A percentile compares a stretch with the other conserved stretches of the same genome.
Evolutionary conservation across 2,113 vertebrate genomes (phyloP).

Genomic region (Bubo scandiacus): DNA sequence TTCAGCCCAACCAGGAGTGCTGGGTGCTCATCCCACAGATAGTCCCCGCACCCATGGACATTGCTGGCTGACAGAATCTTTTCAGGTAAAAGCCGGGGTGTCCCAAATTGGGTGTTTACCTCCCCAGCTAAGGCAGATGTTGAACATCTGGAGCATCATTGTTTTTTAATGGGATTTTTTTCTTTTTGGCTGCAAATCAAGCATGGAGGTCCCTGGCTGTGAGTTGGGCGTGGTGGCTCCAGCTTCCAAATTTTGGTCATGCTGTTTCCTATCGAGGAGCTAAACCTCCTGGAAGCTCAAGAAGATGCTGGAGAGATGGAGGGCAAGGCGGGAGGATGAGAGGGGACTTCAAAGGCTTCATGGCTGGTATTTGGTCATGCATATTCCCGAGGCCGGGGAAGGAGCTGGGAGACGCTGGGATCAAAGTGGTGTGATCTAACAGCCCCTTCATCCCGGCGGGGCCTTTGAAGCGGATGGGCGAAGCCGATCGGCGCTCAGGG

Average conservation of each 20-base stretch:
- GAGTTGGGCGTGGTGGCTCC: neutral
- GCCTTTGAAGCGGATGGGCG: neutral
- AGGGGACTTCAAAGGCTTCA: neutral
- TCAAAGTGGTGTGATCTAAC: neutral
- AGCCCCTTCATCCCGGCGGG: neutral
- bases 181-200: neutral
- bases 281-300: neutral
- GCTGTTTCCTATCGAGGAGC: neutral
- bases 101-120: neutral
- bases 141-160: neutral
- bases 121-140: neutral
- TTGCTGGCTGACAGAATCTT: neutral
- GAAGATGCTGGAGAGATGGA: neutral
- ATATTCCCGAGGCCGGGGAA: neutral
- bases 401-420: neutral
- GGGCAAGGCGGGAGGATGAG: neutral
- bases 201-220: neutral
- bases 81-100: neutral
- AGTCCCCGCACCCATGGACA: rapidly evolving
- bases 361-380: neutral
- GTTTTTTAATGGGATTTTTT: neutral
- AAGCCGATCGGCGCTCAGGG: rapidly evolving
- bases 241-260: neutral
- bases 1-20: neutral
- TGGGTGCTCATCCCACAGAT: neutral